Base-by-base conservation (phyloP, 2,888 invertebrate species). In the Rhagium mordax region DNA sequence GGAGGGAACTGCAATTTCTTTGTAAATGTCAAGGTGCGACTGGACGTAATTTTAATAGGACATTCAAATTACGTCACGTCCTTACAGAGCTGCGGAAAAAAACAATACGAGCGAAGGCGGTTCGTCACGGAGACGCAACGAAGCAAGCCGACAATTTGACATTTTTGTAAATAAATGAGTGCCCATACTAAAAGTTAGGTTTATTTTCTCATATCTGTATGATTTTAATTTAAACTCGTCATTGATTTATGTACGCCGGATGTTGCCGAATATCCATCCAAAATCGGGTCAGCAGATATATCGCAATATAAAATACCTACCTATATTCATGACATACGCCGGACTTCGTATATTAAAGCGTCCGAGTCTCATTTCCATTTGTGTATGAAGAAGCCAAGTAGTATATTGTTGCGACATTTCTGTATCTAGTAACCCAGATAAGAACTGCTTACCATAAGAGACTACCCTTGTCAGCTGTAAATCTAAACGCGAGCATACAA, bases 401-500 rank as follows among this genome's bases (percentile, higher is more conserved):
- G n/a, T 61, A 41, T 41, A 21, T 61, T 47, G 69, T 75, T 72
- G 80, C 75, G 81, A 80, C 79, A 78, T 81, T 81, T 80, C 80
- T 78, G 74, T 78, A 80, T 80, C 80, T 53, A 79, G 51, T 77
- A 73, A 77, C 75, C 74, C 71, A 81, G 81, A 81, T 82, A 82
- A 82, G 80, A 79, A 78, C 78, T 78, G 78, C 79, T 80, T 80
- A 78, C 74, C 74, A 78, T 81, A 82, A 82, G 82, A 81, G 82
- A 81, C 81, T 81, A 80, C 82, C 82, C 81, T 78, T 82, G 82
- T 82, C 82, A 79, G 75, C 81, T 77, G 74, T 80, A 82, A 83
- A 81, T 83, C 81, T 79, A 78, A 71, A 47, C 72, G 49, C 69
- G 66, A 70, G 74, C 66, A 66, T 74, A 59, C 51, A 71, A 76